A percentile compares a stretch with the other conserved stretches of the same genome.
These are phyloP conservation scores for Gymnogyps californianus DNA, from an alignment of 2,113 vertebrate species.

Conservation along the genomic window DNA sequence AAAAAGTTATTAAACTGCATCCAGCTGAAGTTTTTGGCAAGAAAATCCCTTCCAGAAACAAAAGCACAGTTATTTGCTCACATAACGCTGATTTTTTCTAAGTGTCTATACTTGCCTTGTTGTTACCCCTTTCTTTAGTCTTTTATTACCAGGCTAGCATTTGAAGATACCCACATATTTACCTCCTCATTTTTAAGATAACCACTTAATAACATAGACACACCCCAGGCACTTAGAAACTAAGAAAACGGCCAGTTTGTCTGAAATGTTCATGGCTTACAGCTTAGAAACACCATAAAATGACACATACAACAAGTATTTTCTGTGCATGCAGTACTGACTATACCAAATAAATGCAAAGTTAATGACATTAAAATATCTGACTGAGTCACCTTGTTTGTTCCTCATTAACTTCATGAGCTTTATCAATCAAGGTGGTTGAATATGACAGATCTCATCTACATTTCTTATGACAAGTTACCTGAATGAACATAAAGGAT, in stretches of 20 bases:
- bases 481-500: not conserved
- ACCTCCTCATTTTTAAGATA: not conserved
- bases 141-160: not conserved
- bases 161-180: not conserved
- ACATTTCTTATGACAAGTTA: not conserved
- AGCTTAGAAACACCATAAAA: not conserved
- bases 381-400: not conserved
- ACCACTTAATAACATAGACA: not conserved
- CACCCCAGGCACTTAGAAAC: not conserved
- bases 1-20: not conserved
- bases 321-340: not conserved
- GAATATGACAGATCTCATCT: not conserved
- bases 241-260: not conserved
- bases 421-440: not conserved
- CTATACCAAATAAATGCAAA: not conserved
- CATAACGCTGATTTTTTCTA: not conserved
- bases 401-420: not conserved
- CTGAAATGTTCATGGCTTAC: not conserved
- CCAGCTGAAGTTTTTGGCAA: constrained; percentile 18
- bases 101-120: not conserved
- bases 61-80: not conserved
- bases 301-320: not conserved
- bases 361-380: not conserved
- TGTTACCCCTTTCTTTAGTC: not conserved
- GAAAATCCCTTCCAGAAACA: not conserved